Evolutionary conservation across 2,113 vertebrate genomes (phyloP), one percentile per base, ranked within the genome.

Genomic region (Dendrocopos noguchii): DNA sequence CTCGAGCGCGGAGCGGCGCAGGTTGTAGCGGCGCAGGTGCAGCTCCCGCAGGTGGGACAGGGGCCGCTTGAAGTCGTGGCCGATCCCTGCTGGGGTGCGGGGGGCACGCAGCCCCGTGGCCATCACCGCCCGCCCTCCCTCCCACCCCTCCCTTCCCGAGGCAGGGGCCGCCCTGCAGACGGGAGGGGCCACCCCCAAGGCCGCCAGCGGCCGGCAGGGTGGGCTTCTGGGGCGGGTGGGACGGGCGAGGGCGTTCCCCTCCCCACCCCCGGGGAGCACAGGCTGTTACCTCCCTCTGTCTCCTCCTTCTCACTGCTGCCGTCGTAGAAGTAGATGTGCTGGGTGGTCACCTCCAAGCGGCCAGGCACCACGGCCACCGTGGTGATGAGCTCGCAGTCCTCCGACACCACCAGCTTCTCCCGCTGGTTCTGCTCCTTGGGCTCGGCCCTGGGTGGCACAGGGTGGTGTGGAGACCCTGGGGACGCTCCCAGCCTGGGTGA

Each of bases 331-430:
- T 99, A 99, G 33, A 99, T 85, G 42, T 99, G 98, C 63, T 99
- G 99, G 0, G 99, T 99, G 3, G 99, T 99, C 81, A 99, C 97
- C 95, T 99, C 99, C 95, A 99, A 97, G 28, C 99, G 98, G 31
- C 99, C 99, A 0, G 98, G 97, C 31, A 99, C 96, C 25, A 99
- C 98, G 0, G 98, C 99, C 96, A 99, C 98, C 0, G 98, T 98
- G 0, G 99, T 99, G 97, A 99, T 99, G 94, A 99, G 98, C 93
- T 99, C 99, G 13, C 99, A 99, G 91, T 99, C 99, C 50, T 99
- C 99, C 0, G 99, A 99, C 64, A 99, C 97, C 88, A 99, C 98
- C 94, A 99, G 97, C 86, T 99, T 99, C 95, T 99, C 99, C 42
- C 98, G 98, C 88, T 99, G 98, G 56, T 95, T 99, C 96, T 98